Evolutionary conservation across 2,888 invertebrate species (phyloP).

Genomic region (Xestia sexstrigata): DNA sequence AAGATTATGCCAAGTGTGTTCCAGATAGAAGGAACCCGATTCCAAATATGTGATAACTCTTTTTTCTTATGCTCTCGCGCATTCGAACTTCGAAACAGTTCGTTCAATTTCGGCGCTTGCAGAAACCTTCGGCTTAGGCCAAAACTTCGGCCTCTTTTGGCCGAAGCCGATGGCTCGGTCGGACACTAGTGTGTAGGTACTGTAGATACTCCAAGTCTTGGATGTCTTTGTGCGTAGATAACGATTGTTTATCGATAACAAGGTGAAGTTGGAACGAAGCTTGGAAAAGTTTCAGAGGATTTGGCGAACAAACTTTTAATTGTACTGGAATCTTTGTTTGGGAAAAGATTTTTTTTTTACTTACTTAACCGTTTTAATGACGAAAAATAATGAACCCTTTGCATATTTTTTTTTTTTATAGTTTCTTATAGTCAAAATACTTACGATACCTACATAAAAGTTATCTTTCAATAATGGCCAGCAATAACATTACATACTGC

Average conservation of each 20-base stretch:
- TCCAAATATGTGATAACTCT: not conserved
- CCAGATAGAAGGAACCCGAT: too few species aligned
- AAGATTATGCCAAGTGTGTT: too few species aligned
- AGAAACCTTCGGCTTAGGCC: not conserved
- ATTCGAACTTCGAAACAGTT: not conserved
- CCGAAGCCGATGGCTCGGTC: not conserved
- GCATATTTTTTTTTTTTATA: slow-evolving; percentile 1
- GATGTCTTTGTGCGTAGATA: slow-evolving; percentile 43
- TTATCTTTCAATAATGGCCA: not conserved
- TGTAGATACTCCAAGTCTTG: slow-evolving; percentile 15
- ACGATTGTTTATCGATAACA: slow-evolving; percentile 59
- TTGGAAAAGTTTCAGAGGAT: slow-evolving; percentile 34
- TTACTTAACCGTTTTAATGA: slow-evolving; percentile 14
- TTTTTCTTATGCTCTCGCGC: not conserved
- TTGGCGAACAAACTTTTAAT: slow-evolving; percentile 48
- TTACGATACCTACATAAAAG: not conserved
- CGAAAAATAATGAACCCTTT: slow-evolving; percentile 1
- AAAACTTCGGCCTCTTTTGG: not conserved
- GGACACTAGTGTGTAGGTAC: slow-evolving; percentile 5
- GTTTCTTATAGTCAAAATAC: not conserved
- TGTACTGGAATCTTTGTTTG: slow-evolving; percentile 26
- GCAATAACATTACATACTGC: too few species aligned
- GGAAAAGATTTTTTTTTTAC: slow-evolving; percentile 14
- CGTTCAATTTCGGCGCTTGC: not conserved
- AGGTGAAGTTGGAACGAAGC: slow-evolving; percentile 15